These are phyloP conservation scores for Formica aserva DNA, from an alignment of 2,888 invertebrate species.

Conservation along the genomic window DNA sequence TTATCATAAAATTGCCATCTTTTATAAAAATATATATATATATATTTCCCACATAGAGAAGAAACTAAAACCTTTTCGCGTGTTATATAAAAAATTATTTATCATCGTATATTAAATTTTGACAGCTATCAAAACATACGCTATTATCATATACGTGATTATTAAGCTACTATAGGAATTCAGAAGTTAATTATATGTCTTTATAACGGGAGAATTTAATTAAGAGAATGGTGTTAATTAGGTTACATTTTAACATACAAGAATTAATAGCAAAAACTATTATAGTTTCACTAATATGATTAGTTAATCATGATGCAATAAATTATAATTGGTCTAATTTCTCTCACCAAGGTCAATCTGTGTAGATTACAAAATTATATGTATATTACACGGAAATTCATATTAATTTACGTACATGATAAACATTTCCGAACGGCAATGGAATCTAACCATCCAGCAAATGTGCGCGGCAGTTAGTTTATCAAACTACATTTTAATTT, in stretches of 20 bases:
- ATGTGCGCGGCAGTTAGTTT: slow-evolving; percentile 7
- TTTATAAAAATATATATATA: background rate
- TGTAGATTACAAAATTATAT: slow-evolving; percentile 2
- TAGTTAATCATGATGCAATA: slow-evolving; percentile 2
- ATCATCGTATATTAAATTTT: background rate
- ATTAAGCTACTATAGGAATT: background rate
- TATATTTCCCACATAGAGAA: no score
- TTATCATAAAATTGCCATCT: background rate
- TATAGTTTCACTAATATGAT: background rate
- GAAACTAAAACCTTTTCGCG: no score
- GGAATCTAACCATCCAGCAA: background rate
- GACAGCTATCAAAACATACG: background rate
- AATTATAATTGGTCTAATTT: slow-evolving; percentile 34
- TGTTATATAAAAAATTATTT: background rate
- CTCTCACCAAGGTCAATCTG: slow-evolving; percentile 3
- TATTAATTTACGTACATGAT: background rate
- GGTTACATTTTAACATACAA: background rate
- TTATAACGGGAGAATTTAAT: background rate
- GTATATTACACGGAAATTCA: background rate
- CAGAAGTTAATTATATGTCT: background rate
- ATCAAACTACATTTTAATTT: slow-evolving; percentile 23
- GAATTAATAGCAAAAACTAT: slow-evolving; percentile 22
- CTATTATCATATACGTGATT: background rate
- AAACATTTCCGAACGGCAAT: background rate
- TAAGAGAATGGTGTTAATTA: background rate